phyloP scores from a whole-genome alignment of 2,113 vertebrate genomes.

The Strigops habroptila region DNA sequence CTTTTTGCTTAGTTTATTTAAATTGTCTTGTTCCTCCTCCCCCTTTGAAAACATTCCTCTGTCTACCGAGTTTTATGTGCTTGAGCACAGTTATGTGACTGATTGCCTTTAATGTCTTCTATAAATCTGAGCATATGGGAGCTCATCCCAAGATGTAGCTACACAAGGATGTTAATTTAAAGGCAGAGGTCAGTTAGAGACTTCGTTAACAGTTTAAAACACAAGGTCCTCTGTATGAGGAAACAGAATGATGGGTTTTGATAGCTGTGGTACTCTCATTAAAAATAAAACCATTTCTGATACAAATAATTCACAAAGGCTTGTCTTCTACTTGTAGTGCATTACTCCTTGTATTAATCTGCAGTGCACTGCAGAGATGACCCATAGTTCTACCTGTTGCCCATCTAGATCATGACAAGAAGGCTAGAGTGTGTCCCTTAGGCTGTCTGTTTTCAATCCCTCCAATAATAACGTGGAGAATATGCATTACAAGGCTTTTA shows the following conservation, averaged over 20 bases:
- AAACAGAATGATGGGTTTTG: background rate
- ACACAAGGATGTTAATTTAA: background rate
- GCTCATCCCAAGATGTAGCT: background rate
- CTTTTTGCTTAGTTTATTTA: background rate
- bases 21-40: background rate
- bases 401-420: background rate
- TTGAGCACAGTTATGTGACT: background rate
- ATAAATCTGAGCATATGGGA: background rate
- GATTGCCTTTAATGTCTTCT: background rate
- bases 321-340: background rate
- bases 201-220: background rate
- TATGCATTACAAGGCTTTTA: background rate
- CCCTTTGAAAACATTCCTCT: background rate
- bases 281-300: background rate
- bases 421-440: background rate
- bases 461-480: background rate
- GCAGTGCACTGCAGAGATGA: background rate
- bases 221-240: background rate
- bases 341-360: background rate
- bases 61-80: background rate
- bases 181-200: background rate
- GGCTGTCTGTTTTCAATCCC: background rate
- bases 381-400: accelerated
- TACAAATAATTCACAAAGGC: accelerated
- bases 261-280: background rate